Conservation (phyloP, 2,888 invertebrate species). For the Acanthoscelides obtectus region DNA sequence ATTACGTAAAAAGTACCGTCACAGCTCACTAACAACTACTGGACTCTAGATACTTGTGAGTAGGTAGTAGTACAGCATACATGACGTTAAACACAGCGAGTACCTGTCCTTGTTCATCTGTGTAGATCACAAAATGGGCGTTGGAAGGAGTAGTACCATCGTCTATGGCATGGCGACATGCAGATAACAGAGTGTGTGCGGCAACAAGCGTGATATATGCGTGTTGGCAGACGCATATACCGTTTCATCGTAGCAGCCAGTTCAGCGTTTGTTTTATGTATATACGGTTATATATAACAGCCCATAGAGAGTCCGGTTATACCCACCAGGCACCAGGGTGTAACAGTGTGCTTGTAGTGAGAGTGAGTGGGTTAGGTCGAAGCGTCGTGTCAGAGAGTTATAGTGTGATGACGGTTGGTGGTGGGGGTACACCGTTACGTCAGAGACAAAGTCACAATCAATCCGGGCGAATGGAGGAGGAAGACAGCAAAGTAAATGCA, state of each 20-base stretch:
- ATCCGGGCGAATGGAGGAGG: neutral
- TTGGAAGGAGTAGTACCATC: conserved; percentile 70
- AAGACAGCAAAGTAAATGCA: neutral
- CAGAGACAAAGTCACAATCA: neutral
- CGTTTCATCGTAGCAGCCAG: conserved; percentile 32
- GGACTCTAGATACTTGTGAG: neutral
- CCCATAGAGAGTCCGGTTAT: conserved; percentile 38
- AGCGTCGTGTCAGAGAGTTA: neutral
- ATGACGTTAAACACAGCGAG: conserved; percentile 49
- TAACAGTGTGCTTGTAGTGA: neutral
- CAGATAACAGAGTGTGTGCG: conserved; percentile 48
- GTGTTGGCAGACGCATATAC: neutral
- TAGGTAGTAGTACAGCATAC: conserved; percentile 42
- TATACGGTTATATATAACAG: conserved; percentile 28
- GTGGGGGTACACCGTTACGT: conserved; percentile 9
- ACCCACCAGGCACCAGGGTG: conserved; percentile 46
- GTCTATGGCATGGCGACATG: conserved; percentile 50
- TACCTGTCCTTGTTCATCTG: conserved; percentile 96
- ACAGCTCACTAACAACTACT: neutral
- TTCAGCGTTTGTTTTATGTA: neutral
- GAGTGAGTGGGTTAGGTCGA: neutral
- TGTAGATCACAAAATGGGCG: conserved; percentile 92
- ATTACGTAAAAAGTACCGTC: neutral
- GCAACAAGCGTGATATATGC: conserved; percentile 47
- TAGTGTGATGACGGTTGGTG: neutral